These are phyloP conservation scores for Drosophila ercepeae DNA, from an alignment of 1,140 invertebrate species.

Conservation along the genomic window DNA sequence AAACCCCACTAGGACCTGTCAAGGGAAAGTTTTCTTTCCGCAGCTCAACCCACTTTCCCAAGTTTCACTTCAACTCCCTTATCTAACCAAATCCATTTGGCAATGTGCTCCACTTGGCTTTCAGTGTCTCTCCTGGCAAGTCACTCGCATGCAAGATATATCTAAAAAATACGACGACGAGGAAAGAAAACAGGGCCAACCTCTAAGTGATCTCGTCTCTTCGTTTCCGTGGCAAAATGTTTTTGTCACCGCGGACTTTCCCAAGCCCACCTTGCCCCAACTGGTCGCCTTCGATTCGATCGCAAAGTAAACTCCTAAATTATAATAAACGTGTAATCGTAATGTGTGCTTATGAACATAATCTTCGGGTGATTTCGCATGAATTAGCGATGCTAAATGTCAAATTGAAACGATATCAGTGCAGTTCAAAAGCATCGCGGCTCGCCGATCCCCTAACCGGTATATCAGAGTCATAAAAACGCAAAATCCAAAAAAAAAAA, in stretches of 20 bases:
- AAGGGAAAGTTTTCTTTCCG: not conserved
- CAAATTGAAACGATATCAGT: slow-evolving; percentile 68
- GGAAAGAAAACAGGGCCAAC: slow-evolving; percentile 8
- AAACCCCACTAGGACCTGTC: not conserved
- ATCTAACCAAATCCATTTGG: slow-evolving; percentile 18
- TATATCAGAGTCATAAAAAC: slow-evolving; percentile 17
- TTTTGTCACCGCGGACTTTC: slow-evolving; percentile 43
- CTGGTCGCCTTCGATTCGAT: slow-evolving; percentile 20
- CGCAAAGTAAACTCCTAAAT: slow-evolving; percentile 74
- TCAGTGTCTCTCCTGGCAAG: slow-evolving; percentile 18
- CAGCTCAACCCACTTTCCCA: slow-evolving; percentile 7
- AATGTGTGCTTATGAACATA: slow-evolving; percentile 83
- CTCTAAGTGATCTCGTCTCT: slow-evolving; percentile 31
- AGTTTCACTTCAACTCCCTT: slow-evolving; percentile 10
- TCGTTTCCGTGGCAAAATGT: slow-evolving; percentile 7
- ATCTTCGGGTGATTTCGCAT: slow-evolving; percentile 79
- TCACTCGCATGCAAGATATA: slow-evolving; percentile 10
- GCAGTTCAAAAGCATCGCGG: slow-evolving; percentile 45
- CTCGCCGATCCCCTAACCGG: slow-evolving; percentile 48
- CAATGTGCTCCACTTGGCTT: slow-evolving; percentile 15
- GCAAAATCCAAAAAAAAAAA: slow-evolving; percentile 57
- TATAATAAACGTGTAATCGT: slow-evolving; percentile 83
- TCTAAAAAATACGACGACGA: slow-evolving; percentile 7
- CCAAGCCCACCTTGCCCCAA: slow-evolving; percentile 5
- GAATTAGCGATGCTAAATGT: slow-evolving; percentile 82